Conservation (phyloP, 2,888 invertebrate species). For the Pardosa pseudoannulata region DNA sequence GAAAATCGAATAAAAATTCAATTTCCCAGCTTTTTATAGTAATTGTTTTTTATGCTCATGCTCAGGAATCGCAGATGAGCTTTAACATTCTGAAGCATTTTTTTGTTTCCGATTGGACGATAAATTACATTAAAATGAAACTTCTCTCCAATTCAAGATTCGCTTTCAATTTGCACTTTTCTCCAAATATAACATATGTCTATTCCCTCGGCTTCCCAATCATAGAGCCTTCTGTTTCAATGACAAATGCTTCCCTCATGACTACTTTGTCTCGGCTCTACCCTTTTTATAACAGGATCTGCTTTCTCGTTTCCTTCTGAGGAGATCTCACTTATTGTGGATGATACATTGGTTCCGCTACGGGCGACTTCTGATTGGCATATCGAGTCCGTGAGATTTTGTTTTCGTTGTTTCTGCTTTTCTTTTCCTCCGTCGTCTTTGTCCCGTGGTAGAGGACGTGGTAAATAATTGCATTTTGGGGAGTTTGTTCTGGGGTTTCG, state of each 20-base stretch:
- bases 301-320: constrained; percentile 4
- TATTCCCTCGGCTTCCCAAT: constrained; percentile 7
- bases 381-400: constrained; percentile 14
- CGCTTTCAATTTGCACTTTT: background rate
- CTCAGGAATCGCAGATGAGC: too few relatives aligned
- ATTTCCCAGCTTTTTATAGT: too few relatives aligned
- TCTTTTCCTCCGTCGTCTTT: constrained; percentile 25
- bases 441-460: constrained; percentile 9
- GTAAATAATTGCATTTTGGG: constrained; percentile 52
- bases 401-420: constrained; percentile 15
- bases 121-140: too few relatives aligned
- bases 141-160: too few relatives aligned
- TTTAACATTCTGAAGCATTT: too few relatives aligned
- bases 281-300: constrained; percentile 15
- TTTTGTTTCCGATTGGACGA: too few relatives aligned
- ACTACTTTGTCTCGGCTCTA: background rate
- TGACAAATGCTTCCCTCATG: constrained; percentile 46
- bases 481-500: constrained; percentile 14
- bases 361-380: constrained; percentile 32
- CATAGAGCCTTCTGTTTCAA: constrained; percentile 10
- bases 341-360: constrained; percentile 27
- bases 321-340: constrained; percentile 43
- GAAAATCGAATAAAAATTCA: too few relatives aligned
- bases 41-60: too few relatives aligned
- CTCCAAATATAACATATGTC: constrained; percentile 6